Conservation (phyloP, 2,797 vertebrate species). For the Falco columbarius region DNA sequence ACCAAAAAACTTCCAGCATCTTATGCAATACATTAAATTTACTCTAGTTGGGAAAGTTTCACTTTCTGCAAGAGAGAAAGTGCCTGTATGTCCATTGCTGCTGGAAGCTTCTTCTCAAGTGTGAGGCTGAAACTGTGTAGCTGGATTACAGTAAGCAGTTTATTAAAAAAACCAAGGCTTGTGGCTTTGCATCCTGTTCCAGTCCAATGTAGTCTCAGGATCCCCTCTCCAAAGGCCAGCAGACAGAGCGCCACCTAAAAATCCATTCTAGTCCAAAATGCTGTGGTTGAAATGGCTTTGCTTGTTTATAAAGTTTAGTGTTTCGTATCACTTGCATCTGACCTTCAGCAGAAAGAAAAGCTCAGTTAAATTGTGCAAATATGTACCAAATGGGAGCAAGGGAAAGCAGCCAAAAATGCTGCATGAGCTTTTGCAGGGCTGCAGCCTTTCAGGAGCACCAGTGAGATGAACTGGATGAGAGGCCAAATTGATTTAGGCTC, state of each 20-base stretch:
- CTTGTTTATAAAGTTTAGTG: conserved; percentile 68
- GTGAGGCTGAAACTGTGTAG: conserved; percentile 37
- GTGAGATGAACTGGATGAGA: conserved; percentile 47
- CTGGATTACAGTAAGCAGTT: conserved; percentile 62
- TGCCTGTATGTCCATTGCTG: conserved; percentile 20
- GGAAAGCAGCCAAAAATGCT: conserved; percentile 55
- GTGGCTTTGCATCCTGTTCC: conserved; percentile 56
- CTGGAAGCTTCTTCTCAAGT: conserved; percentile 53
- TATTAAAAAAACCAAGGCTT: conserved; percentile 47
- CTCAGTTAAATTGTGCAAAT: conserved; percentile 65
- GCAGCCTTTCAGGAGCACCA: conserved; percentile 57
- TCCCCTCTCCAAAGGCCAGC: conserved; percentile 48
- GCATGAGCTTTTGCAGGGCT: conserved; percentile 56
- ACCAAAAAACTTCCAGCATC: not conserved
- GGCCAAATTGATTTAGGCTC: conserved; percentile 56
- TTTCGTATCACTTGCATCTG: conserved; percentile 62
- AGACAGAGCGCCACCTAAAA: conserved; percentile 59
- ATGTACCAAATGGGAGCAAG: conserved; percentile 56
- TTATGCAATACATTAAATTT: conserved; percentile 67
- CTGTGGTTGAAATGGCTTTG: conserved; percentile 52
- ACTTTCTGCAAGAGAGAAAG: conserved; percentile 57
- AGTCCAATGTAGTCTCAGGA: conserved; percentile 40
- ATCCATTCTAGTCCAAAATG: conserved; percentile 29
- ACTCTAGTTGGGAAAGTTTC: conserved; percentile 54
- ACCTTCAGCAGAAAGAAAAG: conserved; percentile 65